Conservation (phyloP, 1,140 invertebrate species). For the Ceratosolen fusciceps region DNA sequence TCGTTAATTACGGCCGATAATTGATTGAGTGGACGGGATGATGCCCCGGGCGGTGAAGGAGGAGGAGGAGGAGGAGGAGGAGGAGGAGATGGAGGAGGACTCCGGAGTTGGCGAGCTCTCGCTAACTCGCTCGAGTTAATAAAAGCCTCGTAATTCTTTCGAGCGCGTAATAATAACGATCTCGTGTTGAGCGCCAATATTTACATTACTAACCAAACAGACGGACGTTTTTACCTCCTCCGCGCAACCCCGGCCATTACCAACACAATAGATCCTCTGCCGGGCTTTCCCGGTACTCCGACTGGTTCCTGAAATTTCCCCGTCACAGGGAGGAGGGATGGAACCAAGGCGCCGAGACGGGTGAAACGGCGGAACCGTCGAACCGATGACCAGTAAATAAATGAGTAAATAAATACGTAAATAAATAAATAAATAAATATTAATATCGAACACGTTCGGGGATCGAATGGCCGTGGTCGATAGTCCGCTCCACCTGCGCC, state of each 20-base stretch:
- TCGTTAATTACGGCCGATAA: not conserved
- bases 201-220: conserved; percentile 39
- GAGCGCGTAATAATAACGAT: conserved; percentile 55
- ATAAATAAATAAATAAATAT: too few species aligned
- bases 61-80: too few species aligned
- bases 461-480: too few species aligned
- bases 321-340: not conserved
- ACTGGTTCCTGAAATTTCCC: too few species aligned
- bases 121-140: too few species aligned
- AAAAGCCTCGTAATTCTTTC: conserved; percentile 45
- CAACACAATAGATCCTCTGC: not conserved
- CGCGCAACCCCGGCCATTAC: not conserved
- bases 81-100: too few species aligned
- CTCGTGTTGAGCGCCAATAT: conserved; percentile 53
- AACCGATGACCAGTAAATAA: too few species aligned
- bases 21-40: not conserved
- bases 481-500: conserved; percentile 37
- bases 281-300: not conserved
- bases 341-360: not conserved
- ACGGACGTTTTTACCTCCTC: conserved; percentile 31
- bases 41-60: too few species aligned
- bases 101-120: too few species aligned
- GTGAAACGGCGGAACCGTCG: too few species aligned
- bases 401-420: too few species aligned
- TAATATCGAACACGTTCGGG: too few species aligned